phyloP scores from a whole-genome alignment of 1,140 invertebrate species.

The Cydia fagiglandana region DNA sequence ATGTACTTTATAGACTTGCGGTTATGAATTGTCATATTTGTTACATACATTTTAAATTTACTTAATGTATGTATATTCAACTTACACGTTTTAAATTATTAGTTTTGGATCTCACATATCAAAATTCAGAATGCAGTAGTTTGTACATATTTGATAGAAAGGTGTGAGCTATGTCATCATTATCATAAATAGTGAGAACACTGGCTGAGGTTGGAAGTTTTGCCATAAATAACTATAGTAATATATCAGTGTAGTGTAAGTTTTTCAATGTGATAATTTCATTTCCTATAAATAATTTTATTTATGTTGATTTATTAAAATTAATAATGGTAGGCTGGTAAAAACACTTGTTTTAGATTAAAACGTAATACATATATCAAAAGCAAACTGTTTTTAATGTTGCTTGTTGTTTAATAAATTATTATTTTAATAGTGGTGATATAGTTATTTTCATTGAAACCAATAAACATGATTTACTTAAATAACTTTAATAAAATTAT shows the following conservation, averaged over 20 bases:
- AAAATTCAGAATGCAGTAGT: background rate
- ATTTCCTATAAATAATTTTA: conserved; percentile 18
- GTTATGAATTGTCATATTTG: background rate
- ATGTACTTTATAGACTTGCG: background rate
- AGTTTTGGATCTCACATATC: conserved; percentile 21
- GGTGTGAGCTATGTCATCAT: background rate
- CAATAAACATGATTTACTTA: conserved; percentile 28
- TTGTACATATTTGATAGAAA: background rate
- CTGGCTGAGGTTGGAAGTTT: conserved; percentile 5
- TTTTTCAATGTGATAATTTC: conserved; percentile 31
- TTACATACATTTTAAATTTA: background rate
- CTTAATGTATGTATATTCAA: background rate
- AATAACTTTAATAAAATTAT: conserved; percentile 33
- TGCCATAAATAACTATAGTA: conserved; percentile 22
- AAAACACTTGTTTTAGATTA: conserved; percentile 15
- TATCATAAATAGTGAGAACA: conserved; percentile 11
- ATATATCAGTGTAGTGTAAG: conserved; percentile 27
- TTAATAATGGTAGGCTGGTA: background rate
- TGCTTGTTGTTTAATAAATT: conserved; percentile 55
- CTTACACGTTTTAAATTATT: background rate
- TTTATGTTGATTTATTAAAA: conserved; percentile 9
- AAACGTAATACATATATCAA: conserved; percentile 8
- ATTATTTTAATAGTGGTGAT: conserved; percentile 17
- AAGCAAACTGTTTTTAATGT: conserved; percentile 31
- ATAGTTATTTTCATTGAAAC: conserved; percentile 9